Base-by-base conservation (phyloP, 92 coral and sea anemone species). In the Heteractis magnifica region DNA sequence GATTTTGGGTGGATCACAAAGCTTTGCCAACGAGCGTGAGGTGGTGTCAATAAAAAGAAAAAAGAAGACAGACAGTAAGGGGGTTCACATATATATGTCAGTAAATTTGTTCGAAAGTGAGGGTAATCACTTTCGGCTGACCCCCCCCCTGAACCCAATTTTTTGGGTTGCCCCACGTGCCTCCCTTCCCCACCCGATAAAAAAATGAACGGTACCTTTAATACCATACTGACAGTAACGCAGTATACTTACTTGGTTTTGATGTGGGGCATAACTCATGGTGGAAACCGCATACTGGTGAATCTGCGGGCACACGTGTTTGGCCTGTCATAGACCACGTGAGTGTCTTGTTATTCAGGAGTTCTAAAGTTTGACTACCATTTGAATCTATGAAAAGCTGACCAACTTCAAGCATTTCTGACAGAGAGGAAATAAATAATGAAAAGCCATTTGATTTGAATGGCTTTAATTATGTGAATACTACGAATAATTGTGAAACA, bases 251-350 rank as follows among this genome's bases (percentile, higher is more conserved):
- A 90, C 92, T 79, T 74, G 92, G 90, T 75, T 87, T 52, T 13
- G 79, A 41, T 41, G 82, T 82, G 44, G 80, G 79, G 76, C 96
- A 92, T 56, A 77, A 76, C 62, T 90, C 93, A 44, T 56, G 49
- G 58, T 49, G 19, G 59, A 92, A 92, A 56, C 96, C 96, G 87
- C 96, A 92, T 1, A 26, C 13, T 48, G 96, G 96, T 8, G 90
- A 72, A 87, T 92, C 93, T 75, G 34, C 76, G 49, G 93, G 96
- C 23, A 84, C 86, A 60, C 80, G 52, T 49, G 56, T 77, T 58
- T 81, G 85, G 23, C 87, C 88, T 51, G 52, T 83, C 77, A 80
- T 86, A 73, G 87, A 90, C 96, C 92, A 90, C 80, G 87, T 82
- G 87, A 90, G 82, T 50, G 83, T 81, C 55, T 79, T 83, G 68